Percentiles rank a stretch among this genome's conserved stretches.
Conservation (phyloP, 2,888 invertebrate genomes). For the Suillia variegata region DNA sequence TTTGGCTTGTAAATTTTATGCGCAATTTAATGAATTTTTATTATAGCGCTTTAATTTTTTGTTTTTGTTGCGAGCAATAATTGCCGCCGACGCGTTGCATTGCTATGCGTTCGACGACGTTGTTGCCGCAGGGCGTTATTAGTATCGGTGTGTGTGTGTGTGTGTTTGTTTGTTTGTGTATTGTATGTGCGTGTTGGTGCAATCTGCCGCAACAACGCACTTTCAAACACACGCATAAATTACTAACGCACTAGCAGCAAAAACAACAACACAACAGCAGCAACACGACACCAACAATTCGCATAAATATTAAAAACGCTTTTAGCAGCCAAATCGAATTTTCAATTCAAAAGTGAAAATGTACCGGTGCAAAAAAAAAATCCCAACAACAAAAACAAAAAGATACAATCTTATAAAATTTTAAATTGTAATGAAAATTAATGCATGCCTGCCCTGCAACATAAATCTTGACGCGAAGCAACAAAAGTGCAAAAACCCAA, state of each 20-base stretch:
- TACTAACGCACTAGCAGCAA: too few relatives aligned
- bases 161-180: not conserved
- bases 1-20: too few relatives aligned
- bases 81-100: too few relatives aligned
- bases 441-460: slow-evolving; percentile 44
- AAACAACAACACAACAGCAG: too few relatives aligned
- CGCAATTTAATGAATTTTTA: too few relatives aligned
- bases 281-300: too few relatives aligned
- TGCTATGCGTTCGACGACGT: slow-evolving; percentile 18
- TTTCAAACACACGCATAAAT: slow-evolving; percentile 13
- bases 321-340: slow-evolving; percentile 10
- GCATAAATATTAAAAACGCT: slow-evolving; percentile 26
- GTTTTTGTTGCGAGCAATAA: too few relatives aligned
- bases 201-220: slow-evolving; percentile 9
- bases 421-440: slow-evolving; percentile 38
- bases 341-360: slow-evolving; percentile 19
- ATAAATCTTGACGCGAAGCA: slow-evolving; percentile 50
- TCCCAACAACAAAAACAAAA: not conserved
- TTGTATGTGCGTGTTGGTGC: not conserved
- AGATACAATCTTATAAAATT: not conserved
- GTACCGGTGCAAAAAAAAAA: slow-evolving; percentile 7
- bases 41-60: too few relatives aligned
- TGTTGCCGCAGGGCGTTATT: too few relatives aligned
- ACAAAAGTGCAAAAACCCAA: slow-evolving; percentile 20
- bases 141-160: slow-evolving; percentile 19